phyloP scores from a whole-genome alignment of 35 echinoderm and acorn worm genomes.

The Acanthaster planci region DNA sequence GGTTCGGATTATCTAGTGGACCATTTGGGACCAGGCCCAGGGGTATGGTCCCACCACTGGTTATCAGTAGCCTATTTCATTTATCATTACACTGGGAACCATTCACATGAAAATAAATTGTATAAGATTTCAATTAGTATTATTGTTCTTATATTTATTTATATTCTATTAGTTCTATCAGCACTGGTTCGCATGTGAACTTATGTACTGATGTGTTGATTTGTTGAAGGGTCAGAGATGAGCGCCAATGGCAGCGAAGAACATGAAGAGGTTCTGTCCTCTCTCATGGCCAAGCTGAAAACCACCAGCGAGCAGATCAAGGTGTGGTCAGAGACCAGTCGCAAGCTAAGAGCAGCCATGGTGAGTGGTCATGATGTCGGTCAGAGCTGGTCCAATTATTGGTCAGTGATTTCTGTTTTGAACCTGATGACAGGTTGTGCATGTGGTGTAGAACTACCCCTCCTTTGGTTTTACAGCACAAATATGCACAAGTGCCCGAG shows the following conservation, averaged over 20 bases:
- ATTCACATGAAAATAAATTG: not conserved
- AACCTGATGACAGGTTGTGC: too few relatives aligned
- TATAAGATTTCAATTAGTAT: not conserved
- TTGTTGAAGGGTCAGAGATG: not conserved
- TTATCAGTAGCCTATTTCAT: too few relatives aligned
- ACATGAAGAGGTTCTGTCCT: constrained; percentile 57
- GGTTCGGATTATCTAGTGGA: not conserved
- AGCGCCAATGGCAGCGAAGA: constrained; percentile 43
- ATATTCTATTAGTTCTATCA: not conserved
- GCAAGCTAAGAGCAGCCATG: constrained; percentile 61
- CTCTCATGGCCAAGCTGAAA: constrained; percentile 74
- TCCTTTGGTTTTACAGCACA: too few relatives aligned
- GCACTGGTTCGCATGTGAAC: not conserved
- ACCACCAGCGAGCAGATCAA: constrained; percentile 79
- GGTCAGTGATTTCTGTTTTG: too few relatives aligned
- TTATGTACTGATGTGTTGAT: not conserved
- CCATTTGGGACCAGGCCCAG: too few relatives aligned
- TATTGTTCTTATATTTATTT: not conserved
- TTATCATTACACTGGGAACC: too few relatives aligned
- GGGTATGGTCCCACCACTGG: too few relatives aligned
- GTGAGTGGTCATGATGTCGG: too few relatives aligned
- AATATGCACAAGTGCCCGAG: too few relatives aligned
- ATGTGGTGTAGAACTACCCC: too few relatives aligned
- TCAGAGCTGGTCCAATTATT: too few relatives aligned
- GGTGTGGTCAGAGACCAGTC: constrained; percentile 70